phyloP scores from a whole-genome alignment of 2,888 invertebrate species.

The Cyclophora albipunctata region DNA sequence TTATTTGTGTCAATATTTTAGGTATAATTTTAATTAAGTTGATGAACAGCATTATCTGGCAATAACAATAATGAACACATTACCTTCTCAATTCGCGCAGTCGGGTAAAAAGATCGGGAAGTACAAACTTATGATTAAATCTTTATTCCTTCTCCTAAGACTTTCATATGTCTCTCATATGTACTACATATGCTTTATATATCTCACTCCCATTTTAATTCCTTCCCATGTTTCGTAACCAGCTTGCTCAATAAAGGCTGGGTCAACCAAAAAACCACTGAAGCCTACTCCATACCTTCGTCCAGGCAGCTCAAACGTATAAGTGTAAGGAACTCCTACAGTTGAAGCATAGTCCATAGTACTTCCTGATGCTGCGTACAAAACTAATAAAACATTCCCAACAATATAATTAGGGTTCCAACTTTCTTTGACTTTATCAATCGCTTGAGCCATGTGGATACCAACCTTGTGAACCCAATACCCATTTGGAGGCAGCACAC shows the following conservation, averaged over 20 bases:
- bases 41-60: too few species aligned
- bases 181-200: constrained; percentile 6
- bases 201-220: constrained; percentile 65
- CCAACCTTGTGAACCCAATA: constrained; percentile 51
- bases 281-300: constrained; percentile 38
- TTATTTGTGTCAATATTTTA: too few species aligned
- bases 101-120: too few species aligned
- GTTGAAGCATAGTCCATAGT: constrained; percentile 78
- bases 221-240: constrained; percentile 78
- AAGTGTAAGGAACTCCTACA: constrained; percentile 68
- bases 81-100: too few species aligned
- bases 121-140: too few species aligned
- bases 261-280: constrained; percentile 73
- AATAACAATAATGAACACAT: too few species aligned
- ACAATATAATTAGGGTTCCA: constrained; percentile 59
- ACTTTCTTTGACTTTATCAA: constrained; percentile 59
- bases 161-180: too few species aligned
- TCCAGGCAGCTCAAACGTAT: constrained; percentile 78
- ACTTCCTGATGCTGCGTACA: constrained; percentile 77
- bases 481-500: constrained; percentile 64
- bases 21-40: too few species aligned
- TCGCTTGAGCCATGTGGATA: constrained; percentile 55
- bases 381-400: constrained; percentile 60
- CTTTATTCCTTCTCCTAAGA: too few species aligned
- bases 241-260: constrained; percentile 70